Evolutionary conservation across 2,888 invertebrate genomes (phyloP), one percentile per base, ranked within the genome.

Genomic region (Thymelicus lineola): DNA sequence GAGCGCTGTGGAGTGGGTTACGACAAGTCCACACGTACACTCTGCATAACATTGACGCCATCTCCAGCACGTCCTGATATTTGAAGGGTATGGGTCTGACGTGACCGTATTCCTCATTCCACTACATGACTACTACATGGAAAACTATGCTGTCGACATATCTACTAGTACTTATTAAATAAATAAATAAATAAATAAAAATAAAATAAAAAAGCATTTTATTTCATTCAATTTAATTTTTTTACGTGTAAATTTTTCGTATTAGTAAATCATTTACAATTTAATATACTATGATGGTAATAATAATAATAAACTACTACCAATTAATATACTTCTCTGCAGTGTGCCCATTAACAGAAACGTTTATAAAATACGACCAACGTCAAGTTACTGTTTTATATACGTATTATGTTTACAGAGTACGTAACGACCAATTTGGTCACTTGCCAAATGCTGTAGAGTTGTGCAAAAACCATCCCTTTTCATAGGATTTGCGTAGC

Each of bases 51-150:
- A 59, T 60, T 66, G 59, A 59, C 50, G 66, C 20, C n/a, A n/a
- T n/a, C n/a, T n/a, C n/a, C 66, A 20, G 46, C 59, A 66, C 66
- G 66, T 60, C 59, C 59, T 59, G 59, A 60, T 59, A 60, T 48
- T 66, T 59, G 66, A 59, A 48, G 66, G 50, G 50, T 50, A 64
- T 17, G 57, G 6, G 17, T 17, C 59, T 66, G 59, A 59, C 59
- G 59, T 66, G 66, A 66, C 66, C n/a, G 50, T 50, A 59, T 60
- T 66, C 38, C 35, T 28, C 10, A 46, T 38, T 15, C 35, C 0
- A 42, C 42, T 12, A 12, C 9, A 10, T 42, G 1, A 12, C 42
- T 42, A 42, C 42, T 0, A 20, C 28, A 3, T 28, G 28, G 28
- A 28, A 28, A 36, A 57, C 36, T 53, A n/a, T n/a, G n/a, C n/a